Conservation (phyloP, 2,888 invertebrate species). For the Eupithecia vulgata region DNA sequence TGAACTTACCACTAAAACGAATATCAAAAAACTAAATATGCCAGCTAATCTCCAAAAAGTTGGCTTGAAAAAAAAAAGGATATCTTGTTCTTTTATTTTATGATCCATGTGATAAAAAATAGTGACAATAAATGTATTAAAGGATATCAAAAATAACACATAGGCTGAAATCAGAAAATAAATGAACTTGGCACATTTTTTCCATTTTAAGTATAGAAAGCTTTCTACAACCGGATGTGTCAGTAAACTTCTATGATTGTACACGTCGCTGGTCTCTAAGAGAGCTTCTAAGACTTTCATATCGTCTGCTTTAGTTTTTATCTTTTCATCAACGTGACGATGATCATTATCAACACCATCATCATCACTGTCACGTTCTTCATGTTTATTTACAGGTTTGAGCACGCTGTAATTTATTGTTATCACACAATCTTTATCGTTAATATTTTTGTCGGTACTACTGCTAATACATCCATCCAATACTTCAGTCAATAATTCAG, state of each 20-base stretch:
- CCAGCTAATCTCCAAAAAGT: not conserved
- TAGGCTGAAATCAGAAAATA: not conserved
- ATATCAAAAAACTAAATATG: not conserved
- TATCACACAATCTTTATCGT: not conserved
- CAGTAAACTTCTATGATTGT: conserved; percentile 69
- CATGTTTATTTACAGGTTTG: not conserved
- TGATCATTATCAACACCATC: too few relatives aligned
- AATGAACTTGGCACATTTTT: conserved; percentile 70
- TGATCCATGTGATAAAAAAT: not conserved
- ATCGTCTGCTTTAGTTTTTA: too few relatives aligned
- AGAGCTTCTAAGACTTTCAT: conserved; percentile 1
- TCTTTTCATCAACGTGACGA: too few relatives aligned
- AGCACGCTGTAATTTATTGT: not conserved
- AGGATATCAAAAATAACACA: not conserved
- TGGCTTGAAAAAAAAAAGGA: not conserved
- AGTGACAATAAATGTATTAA: not conserved
- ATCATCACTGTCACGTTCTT: not conserved
- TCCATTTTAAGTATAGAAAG: conserved; percentile 81
- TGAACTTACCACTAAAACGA: not conserved
- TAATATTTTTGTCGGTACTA: not conserved
- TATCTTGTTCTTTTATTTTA: not conserved
- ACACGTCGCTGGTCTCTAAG: conserved; percentile 67
- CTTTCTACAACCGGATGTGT: conserved; percentile 81
- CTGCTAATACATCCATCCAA: conserved; percentile 64
- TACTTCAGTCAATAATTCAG: conserved; percentile 70